Evolutionary conservation across 1,140 invertebrate species (phyloP), one percentile per base, ranked within the genome.

Genomic region (Hypsibius dujardini): DNA sequence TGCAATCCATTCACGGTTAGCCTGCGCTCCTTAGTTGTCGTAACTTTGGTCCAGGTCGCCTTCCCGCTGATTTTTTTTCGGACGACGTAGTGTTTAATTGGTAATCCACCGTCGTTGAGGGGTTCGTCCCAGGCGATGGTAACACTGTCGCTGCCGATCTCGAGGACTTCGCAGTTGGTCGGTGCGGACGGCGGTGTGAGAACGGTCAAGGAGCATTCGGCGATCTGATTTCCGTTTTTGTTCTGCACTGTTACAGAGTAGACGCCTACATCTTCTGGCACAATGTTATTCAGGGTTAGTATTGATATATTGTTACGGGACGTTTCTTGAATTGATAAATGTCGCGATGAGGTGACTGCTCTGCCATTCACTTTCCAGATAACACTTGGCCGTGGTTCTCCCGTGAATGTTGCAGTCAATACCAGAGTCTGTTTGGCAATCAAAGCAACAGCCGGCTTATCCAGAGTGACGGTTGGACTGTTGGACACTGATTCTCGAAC

Each of bases 11-110:
- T 75, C 15, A 82, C 80, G 1, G 79, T 82, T 74, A 84, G 84
- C 75, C 80, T 85, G 45, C 83, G 91, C 75, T 90, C 86, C 59
- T 83, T 85, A 2, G 87, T 83, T 62, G 88, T 89, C 59, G 86
- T 84, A 45, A 90, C 91, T 79, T 95, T 93, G 14, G 87, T 86
- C 90, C 90, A 88, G 79, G 89, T 91, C 74, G 89, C 80, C 83
- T 88, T 74, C 90, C 92, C 77, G 75, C 76, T 50, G 77, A 77
- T 76, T 46, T 76, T 74, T 47, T 77, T 76, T 70, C 78, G 77
- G n/a, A 79, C 72, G 46, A 74, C 70, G 70, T 79, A 79, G 15
- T 75, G 70, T 3, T 74, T 73, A 46, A 80, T 76, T 1, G 76
- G 75, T 3, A 74, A 75, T 67, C 77, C 76, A 47, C 78, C 78